A percentile compares a stretch with the other conserved stretches of the same genome.
Conservation (phyloP, 37 sponge, comb jelly and placozoan genomes). For the Mnemiopsis leidyi region DNA sequence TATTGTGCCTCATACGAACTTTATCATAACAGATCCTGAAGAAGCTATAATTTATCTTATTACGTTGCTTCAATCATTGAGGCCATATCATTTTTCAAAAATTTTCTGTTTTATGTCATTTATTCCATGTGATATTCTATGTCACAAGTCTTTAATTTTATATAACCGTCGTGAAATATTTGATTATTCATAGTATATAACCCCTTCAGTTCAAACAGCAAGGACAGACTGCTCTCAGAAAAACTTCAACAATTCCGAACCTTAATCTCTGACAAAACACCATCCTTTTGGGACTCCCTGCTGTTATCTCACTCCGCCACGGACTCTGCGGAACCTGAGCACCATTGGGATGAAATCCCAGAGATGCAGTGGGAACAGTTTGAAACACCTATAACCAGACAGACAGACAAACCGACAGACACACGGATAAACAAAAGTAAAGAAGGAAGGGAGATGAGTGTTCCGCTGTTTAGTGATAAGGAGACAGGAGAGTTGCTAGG, state of each 20-base stretch:
- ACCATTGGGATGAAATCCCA: neutral
- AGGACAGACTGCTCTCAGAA: neutral
- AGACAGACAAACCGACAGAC: neutral
- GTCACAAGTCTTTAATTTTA: no score
- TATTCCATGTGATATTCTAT: no score
- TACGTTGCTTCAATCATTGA: no score
- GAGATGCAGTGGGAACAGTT: neutral
- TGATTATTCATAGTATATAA: neutral
- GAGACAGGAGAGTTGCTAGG: neutral
- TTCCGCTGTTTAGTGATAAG: neutral
- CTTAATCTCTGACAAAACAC: neutral
- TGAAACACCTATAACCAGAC: neutral
- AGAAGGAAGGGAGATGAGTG: neutral
- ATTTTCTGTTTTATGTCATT: no score
- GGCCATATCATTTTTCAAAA: no score
- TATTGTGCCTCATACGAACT: no score
- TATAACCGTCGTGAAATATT: no score
- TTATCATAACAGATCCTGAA: no score
- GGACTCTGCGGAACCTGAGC: neutral
- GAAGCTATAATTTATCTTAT: no score
- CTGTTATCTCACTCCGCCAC: neutral
- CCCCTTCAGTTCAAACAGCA: neutral
- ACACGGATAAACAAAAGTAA: neutral
- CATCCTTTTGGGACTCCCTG: neutral
- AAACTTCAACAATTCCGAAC: neutral